A percentile compares a stretch with the other conserved stretches of the same genome.
Conservation (phyloP, 1,140 invertebrate species). For the Radopholus similis region DNA sequence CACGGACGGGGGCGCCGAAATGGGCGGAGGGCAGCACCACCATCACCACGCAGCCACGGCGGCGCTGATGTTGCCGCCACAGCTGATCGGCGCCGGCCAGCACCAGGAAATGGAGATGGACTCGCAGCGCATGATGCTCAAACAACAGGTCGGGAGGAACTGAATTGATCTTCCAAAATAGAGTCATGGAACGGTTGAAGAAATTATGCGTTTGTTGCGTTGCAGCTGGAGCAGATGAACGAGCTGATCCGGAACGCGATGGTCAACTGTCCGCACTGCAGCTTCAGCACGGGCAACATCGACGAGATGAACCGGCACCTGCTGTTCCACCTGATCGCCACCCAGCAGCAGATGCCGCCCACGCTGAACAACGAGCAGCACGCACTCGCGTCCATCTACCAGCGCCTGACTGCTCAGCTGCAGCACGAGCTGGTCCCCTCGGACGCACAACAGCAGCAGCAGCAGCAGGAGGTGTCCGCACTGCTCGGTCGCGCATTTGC, state of each 20-base stretch:
- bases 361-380: conserved; percentile 24
- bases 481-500: conserved; percentile 7
- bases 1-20: not conserved
- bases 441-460: not conserved
- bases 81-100: not conserved
- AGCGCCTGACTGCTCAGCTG: conserved; percentile 10
- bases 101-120: conserved; percentile 10
- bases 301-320: conserved; percentile 24
- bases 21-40: not conserved
- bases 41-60: no score
- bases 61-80: no score
- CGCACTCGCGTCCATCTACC: conserved; percentile 13
- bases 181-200: not conserved
- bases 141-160: conserved; percentile 14
- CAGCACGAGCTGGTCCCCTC: conserved; percentile 6
- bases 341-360: conserved; percentile 15
- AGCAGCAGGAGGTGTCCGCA: not conserved
- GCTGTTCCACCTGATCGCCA: conserved; percentile 22
- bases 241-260: conserved; percentile 46
- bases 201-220: not conserved
- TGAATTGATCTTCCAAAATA: not conserved
- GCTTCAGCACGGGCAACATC: conserved; percentile 3
- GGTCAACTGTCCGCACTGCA: conserved; percentile 15
- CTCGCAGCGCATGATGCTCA: not conserved
- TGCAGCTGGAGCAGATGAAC: conserved; percentile 35